Evolutionary conservation across 2,888 invertebrate genomes (phyloP), one percentile per base, ranked within the genome.

Genomic region (Spatulosminthurus flaviceps): DNA sequence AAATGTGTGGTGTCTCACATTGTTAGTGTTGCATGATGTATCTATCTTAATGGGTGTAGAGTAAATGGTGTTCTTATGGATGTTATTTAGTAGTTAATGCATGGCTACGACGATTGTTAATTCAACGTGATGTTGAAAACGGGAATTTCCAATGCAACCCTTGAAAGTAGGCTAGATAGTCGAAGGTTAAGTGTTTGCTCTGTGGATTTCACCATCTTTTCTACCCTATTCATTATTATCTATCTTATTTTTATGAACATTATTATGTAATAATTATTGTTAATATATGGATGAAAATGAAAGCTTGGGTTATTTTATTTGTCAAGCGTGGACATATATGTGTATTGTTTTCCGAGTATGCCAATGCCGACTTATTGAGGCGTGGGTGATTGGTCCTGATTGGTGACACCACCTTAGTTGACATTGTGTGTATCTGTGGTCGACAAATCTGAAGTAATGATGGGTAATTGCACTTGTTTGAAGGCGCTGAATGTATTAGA

Each of bases 141-240:
- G 51, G 41, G 51, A n/a, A 51, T 51, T 51, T 51, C 51, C 51
- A 51, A 51, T n/a, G 19, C 51, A 51, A 51, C 51, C 51, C 51
- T 51, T 51, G 51, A 51, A 51, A 51, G 51, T 51, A 19, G 16
- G 51, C 51, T 51, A 19, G 51, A 19, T 13, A 51, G n/a, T 51
- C 51, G 51, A 51, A 51, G 51, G 51, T 51, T 51, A 51, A 51
- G 51, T 51, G 51, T 5, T 51, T 13, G 16, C 51, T 51, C 16
- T 41, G 13, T 51, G 16, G 51, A 2, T 51, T 13, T 51, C 51
- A 51, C n/a, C 51, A 51, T 16, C 16, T 34, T 34, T 34, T 34
- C 5, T 34, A 34, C 4, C n/a, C n/a, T 34, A 9, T 34, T 34
- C 34, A 34, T 34, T 34, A 34, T 34, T 4, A 4, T 4, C 4